Percentiles rank a stretch among this genome's conserved stretches.
These are phyloP conservation scores for Mesoclemmys tuberculata DNA, from an alignment of 2,113 vertebrate species.

Conservation along the genomic window DNA sequence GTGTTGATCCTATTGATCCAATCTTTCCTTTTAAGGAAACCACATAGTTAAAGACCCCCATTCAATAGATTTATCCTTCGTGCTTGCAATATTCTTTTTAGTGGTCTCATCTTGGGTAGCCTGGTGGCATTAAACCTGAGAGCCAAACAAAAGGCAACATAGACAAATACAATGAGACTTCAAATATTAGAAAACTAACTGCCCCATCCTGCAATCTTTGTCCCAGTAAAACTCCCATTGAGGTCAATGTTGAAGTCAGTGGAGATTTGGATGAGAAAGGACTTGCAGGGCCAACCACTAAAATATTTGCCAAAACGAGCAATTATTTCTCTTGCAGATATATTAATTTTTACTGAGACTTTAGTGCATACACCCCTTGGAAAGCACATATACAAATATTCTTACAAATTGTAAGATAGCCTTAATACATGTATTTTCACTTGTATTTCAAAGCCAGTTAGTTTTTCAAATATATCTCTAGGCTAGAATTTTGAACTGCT, in stretches of 20 bases:
- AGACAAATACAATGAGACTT: neutral
- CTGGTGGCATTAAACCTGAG: conserved; percentile 66
- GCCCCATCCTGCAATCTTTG: neutral
- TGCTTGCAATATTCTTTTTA: conserved; percentile 80
- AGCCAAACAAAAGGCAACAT: conserved; percentile 27
- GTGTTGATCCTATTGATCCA: conserved; percentile 88
- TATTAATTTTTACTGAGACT: neutral
- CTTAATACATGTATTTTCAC: neutral
- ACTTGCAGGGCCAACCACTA: neutral
- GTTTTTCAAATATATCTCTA: neutral
- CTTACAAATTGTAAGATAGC: neutral
- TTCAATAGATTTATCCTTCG: conserved; percentile 75
- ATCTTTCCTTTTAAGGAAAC: conserved; percentile 85
- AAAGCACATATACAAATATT: neutral
- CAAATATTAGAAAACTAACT: neutral
- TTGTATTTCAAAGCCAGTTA: neutral
- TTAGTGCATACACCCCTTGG: neutral
- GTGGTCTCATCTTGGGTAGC: conserved; percentile 82
- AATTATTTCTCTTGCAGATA: neutral
- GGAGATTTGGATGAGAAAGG: neutral
- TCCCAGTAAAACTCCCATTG: neutral
- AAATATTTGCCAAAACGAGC: neutral
- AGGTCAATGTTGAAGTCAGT: neutral
- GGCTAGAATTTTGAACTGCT: neutral
- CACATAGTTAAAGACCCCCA: conserved; percentile 81